Conservation (phyloP, 1,140 invertebrate genomes). For the Medauroidea extradentata region DNA sequence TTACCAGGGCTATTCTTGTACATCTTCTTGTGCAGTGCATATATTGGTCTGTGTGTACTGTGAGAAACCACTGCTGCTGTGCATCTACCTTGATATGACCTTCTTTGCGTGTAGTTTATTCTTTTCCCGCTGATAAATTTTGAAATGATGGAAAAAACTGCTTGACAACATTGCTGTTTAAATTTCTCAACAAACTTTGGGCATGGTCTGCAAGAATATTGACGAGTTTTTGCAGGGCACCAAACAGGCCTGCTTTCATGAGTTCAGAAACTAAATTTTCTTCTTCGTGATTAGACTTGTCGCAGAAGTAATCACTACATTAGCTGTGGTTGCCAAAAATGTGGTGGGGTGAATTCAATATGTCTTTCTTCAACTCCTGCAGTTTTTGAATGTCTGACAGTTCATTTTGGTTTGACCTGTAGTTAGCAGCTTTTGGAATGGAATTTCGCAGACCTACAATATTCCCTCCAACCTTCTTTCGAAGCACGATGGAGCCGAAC, state of each 20-base stretch:
- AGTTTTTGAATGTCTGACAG: slow-evolving; percentile 4
- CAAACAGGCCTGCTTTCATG: neutral
- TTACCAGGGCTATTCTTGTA: neutral
- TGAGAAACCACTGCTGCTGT: slow-evolving; percentile 29
- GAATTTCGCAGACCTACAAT: slow-evolving; percentile 17
- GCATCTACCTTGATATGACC: slow-evolving; percentile 31
- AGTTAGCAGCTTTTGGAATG: slow-evolving; percentile 16
- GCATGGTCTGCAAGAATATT: slow-evolving; percentile 10
- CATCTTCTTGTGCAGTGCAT: neutral
- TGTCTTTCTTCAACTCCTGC: slow-evolving; percentile 24
- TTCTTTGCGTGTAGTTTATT: slow-evolving; percentile 29
- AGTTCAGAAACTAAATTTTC: slow-evolving; percentile 25
- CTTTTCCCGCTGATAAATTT: slow-evolving; percentile 41
- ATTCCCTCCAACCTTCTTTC: slow-evolving; percentile 17
- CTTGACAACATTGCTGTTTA: slow-evolving; percentile 43
- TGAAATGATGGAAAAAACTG: slow-evolving; percentile 31
- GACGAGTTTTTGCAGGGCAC: neutral
- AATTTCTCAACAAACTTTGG: slow-evolving; percentile 32
- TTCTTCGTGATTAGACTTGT: slow-evolving; percentile 17
- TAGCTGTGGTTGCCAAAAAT: slow-evolving; percentile 39
- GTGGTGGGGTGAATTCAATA: slow-evolving; percentile 32
- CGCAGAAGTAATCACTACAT: slow-evolving; percentile 28
- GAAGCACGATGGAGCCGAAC: neutral
- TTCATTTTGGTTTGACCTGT: slow-evolving; percentile 2
- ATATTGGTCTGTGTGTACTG: slow-evolving; percentile 23